Base-by-base conservation (phyloP, 2,797 vertebrate species). In the Rhinophrynus dorsalis region DNA sequence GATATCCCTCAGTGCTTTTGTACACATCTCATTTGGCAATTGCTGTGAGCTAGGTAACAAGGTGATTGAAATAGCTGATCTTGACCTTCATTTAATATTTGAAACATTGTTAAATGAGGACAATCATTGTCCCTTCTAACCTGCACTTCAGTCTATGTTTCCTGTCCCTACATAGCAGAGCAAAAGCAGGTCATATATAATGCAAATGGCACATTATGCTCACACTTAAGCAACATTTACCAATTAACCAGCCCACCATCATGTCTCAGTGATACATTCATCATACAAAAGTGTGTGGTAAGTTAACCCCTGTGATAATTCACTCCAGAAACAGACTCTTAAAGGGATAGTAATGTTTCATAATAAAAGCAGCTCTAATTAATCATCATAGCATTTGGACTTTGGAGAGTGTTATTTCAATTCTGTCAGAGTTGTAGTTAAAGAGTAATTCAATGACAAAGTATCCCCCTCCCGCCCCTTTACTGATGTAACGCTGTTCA, bases 131-230 rank as follows among this genome's bases (percentile, higher is more conserved):
- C 18, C 33, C 47, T 27, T 45, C 18, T 67, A 38, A 67, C 63
- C 63, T 45, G 40, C 20, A 8, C 18, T 23, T 15, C 35, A 23
- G 32, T 26, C 35, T 27, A 26, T 29, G 13, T 44, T 44, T 61
- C 44, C 57, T 61, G 67, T 54, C 9, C 6, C 57, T 37, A 61
- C 30, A 33, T 40, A 37, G 38, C 37, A 45, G 18, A 69, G 38
- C 57, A 70, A 58, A 70, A 55, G 50, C 50, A 62, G 45, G 37
- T 62, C 58, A 62, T 70, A 24, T 24, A 70, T 70, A 62, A 63
- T 70, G 45, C 67, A 70, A 33, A 47, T 15, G 10, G 50, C 40
- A 55, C 47, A 52, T 37, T 38, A 51, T 29, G 58, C 33, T 45
- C 29, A 62, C 67, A 62, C 55, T 70, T 70, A 62, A 44, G 47